Evolutionary conservation across 2,888 invertebrate genomes (phyloP).

Genomic region (Rhagophthalmus giganteus): DNA sequence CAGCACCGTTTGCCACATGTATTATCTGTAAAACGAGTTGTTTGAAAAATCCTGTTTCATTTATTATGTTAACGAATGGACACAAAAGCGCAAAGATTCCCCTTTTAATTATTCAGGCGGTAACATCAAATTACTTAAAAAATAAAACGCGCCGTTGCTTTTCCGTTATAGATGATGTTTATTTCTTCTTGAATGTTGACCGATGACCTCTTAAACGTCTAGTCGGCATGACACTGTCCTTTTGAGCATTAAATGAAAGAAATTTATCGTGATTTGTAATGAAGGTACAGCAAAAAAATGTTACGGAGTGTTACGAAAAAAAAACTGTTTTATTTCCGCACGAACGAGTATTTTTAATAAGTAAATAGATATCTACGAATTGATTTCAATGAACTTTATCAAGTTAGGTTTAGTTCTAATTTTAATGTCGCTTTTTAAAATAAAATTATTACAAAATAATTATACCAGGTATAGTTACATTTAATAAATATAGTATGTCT

Average conservation of each 20-base stretch:
- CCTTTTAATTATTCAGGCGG: constrained; percentile 5
- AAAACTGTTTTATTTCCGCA: constrained; percentile 5
- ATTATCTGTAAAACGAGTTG: constrained; percentile 22
- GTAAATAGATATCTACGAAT: not conserved
- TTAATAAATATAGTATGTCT: no score
- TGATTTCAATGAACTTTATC: not conserved
- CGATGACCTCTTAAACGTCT: constrained; percentile 33
- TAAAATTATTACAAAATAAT: no score
- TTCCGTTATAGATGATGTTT: constrained; percentile 31
- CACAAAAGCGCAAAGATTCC: not conserved
- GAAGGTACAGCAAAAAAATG: constrained; percentile 11
- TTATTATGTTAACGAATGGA: constrained; percentile 1
- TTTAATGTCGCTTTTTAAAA: no score
- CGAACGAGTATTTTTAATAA: constrained; percentile 4
- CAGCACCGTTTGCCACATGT: constrained; percentile 44
- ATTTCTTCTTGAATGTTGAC: constrained; percentile 36
- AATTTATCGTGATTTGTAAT: constrained; percentile 8
- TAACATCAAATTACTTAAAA: constrained; percentile 6
- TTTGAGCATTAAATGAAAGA: constrained; percentile 7
- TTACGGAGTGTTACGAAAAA: constrained; percentile 5
- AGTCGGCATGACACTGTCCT: constrained; percentile 34
- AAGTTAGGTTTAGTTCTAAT: no score
- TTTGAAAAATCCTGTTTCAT: not conserved
- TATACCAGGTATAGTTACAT: no score
- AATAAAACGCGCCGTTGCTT: constrained; percentile 2